A percentile compares a stretch with the other conserved stretches of the same genome.
phyloP scores from a whole-genome alignment of 2,113 vertebrate genomes.

The Piprites chloris region DNA sequence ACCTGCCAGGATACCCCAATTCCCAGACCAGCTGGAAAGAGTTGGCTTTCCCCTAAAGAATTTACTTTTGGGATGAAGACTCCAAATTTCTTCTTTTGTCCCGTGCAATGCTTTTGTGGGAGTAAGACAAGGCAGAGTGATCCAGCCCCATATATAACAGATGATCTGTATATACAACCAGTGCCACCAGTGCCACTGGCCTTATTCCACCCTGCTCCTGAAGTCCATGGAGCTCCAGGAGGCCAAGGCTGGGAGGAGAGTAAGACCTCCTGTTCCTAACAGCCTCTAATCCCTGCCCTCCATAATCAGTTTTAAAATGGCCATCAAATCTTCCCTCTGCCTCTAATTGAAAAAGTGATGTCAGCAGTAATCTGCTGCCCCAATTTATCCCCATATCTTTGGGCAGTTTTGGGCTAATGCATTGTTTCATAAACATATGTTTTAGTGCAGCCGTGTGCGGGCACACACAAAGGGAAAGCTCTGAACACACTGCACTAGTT shows the following conservation, averaged over 20 bases:
- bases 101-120: neutral
- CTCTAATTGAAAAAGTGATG: constrained; percentile 68
- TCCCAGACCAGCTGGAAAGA: neutral
- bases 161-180: neutral
- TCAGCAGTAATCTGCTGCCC: constrained; percentile 63
- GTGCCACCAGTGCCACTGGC: neutral
- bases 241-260: neutral
- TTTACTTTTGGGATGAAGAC: neutral
- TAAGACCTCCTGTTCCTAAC: neutral
- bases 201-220: neutral
- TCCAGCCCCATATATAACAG: neutral
- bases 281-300: constrained; percentile 51
- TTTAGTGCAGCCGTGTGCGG: neutral
- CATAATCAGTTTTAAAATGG: constrained; percentile 67
- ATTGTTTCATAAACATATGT: constrained; percentile 71
- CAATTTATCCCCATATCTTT: constrained; percentile 55
- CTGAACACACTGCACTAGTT: constrained; percentile 50
- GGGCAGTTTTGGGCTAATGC: constrained; percentile 58
- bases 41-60: neutral
- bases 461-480: constrained; percentile 49
- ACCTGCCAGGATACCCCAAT: neutral
- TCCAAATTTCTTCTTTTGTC: neutral
- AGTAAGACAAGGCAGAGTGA: neutral
- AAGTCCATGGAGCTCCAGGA: neutral
- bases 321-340: constrained; percentile 61